phyloP scores from a whole-genome alignment of 2,888 invertebrate species.

The Tenodera sinensis region DNA sequence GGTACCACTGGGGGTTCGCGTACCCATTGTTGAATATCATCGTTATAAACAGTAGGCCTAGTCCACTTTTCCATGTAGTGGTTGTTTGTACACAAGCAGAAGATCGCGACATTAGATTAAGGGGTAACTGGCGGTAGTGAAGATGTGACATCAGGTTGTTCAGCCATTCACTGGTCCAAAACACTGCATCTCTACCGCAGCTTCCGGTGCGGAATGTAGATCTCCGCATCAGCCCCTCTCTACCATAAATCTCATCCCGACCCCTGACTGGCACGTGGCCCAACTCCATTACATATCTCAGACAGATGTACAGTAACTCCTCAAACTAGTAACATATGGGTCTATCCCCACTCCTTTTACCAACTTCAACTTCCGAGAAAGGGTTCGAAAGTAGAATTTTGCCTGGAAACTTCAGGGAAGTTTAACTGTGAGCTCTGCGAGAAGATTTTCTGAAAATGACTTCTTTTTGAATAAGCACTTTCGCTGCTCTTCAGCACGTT shows the following conservation, averaged over 20 bases:
- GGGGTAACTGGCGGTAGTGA: not conserved
- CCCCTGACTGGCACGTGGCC: not conserved
- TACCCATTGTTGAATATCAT: too few species aligned
- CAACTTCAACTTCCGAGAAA: not conserved
- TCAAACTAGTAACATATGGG: not conserved
- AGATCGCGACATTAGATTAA: not conserved
- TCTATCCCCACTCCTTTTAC: not conserved
- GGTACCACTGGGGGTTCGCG: too few species aligned
- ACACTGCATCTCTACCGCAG: not conserved
- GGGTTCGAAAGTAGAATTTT: not conserved
- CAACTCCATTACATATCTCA: not conserved
- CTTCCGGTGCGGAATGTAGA: not conserved
- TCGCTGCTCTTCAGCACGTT: too few species aligned
- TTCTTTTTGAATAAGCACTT: not conserved
- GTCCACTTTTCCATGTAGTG: too few species aligned
- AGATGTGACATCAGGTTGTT: not conserved
- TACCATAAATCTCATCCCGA: not conserved
- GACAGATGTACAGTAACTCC: not conserved
- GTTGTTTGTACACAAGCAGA: too few species aligned
- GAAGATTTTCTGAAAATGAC: not conserved
- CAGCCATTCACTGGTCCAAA: not conserved
- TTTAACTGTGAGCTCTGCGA: not conserved
- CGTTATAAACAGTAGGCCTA: too few species aligned
- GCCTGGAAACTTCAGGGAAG: not conserved
- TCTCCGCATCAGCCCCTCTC: not conserved